Evolutionary conservation across 1,140 invertebrate species (phyloP).

Genomic region (Drosophila rufa): DNA sequence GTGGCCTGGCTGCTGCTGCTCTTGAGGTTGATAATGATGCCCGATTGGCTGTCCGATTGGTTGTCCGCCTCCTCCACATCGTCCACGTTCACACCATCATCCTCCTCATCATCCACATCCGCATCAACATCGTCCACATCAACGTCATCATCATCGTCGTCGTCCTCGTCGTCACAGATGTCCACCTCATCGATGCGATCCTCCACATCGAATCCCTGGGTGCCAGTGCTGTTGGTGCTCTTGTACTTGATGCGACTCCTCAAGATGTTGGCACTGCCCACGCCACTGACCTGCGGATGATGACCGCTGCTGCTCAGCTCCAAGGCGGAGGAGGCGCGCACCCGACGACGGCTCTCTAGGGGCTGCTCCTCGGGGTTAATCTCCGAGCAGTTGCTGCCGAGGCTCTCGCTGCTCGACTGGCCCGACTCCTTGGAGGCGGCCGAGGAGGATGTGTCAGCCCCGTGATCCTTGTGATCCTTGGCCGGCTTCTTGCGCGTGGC

Average conservation of each 20-base stretch:
- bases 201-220: constrained; percentile 75
- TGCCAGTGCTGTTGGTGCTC: constrained; percentile 74
- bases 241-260: constrained; percentile 76
- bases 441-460: constrained; percentile 12
- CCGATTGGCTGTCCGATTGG: constrained; percentile 65
- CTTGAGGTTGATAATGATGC: constrained; percentile 65
- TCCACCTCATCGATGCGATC: constrained; percentile 84
- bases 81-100: constrained; percentile 58
- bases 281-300: constrained; percentile 19
- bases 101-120: constrained; percentile 35
- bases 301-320: constrained; percentile 54
- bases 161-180: constrained; percentile 62
- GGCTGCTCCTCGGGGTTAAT: constrained; percentile 10
- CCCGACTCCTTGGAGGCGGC: constrained; percentile 20
- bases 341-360: constrained; percentile 18
- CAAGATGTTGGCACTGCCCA: constrained; percentile 31
- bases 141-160: constrained; percentile 45
- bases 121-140: constrained; percentile 40
- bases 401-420: constrained; percentile 70
- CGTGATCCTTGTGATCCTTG: constrained; percentile 7
- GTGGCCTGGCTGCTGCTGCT: constrained; percentile 4
- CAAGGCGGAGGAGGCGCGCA: constrained; percentile 66
- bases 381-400: constrained; percentile 59
- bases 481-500: constrained; percentile 7
- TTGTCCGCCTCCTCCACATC: constrained; percentile 65